A percentile compares a stretch with the other conserved stretches of the same genome.
These are phyloP conservation scores for Pteropus rufus DNA, from an alignment of 2,797 vertebrate genomes.

Conservation along the genomic window DNA sequence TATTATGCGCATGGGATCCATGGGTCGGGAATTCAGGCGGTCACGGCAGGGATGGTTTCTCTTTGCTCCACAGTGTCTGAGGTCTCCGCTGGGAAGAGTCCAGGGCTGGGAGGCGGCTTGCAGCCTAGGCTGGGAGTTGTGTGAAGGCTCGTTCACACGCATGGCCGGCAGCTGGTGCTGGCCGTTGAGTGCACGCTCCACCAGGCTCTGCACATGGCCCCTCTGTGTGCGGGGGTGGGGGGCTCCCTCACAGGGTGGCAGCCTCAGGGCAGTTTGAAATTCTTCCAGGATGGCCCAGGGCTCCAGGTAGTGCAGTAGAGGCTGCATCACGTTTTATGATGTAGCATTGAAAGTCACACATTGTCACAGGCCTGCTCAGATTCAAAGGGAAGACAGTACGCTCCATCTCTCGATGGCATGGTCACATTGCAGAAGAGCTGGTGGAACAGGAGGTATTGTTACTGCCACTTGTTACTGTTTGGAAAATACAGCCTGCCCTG, in stretches of 20 bases:
- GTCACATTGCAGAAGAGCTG: not conserved
- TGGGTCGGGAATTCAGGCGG: not conserved
- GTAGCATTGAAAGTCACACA: not conserved
- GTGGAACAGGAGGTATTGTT: not conserved
- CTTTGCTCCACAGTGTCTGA: not conserved
- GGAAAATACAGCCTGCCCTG: not conserved
- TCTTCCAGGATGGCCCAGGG: not conserved
- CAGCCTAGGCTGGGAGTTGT: not conserved
- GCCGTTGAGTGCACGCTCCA: not conserved
- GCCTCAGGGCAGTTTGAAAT: not conserved
- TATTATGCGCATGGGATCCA: not conserved
- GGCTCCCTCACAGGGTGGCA: not conserved
- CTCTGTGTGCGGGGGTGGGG: not conserved
- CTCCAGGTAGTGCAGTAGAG: not conserved
- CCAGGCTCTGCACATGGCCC: not conserved
- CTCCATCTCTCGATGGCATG: not conserved
- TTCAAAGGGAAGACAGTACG: not conserved
- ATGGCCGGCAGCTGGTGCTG: not conserved
- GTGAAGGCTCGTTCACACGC: fast-evolving
- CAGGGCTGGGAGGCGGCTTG: not conserved
- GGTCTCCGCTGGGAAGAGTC: not conserved
- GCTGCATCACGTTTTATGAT: not conserved
- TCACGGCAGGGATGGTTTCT: not conserved
- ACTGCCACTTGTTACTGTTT: not conserved
- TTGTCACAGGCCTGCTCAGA: not conserved